Evolutionary conservation across 92 coral and sea anemone species (phyloP), one percentile per base, ranked within the genome.

Genomic region (Umimayanthus chanpuru): DNA sequence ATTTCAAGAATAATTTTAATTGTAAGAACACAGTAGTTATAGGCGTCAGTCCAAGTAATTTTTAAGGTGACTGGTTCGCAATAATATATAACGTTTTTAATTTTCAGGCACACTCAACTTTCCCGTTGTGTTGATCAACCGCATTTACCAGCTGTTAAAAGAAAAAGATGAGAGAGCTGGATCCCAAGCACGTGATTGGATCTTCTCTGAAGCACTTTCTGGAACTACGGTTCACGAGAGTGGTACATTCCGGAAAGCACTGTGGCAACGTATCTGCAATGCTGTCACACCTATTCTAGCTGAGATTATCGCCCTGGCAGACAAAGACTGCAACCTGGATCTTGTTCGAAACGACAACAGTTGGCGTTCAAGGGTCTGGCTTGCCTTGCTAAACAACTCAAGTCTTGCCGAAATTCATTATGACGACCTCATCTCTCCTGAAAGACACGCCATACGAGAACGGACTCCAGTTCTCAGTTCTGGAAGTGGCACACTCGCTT

Each of bases 171-270:
- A 71, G 78, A 73, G 50, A 66, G 25, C 82, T 26, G 67, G 77
- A 9, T 77, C 76, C 21, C 83, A 47, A 72, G 94, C 90, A 64
- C 80, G 47, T 23, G 55, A 92, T 25, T 95, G 98, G 98, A 85
- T 93, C 41, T 90, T 68, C 47, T 58, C 70, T 8, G 98, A 93
- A 55, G 98, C 96, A 25, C 70, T 92, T 30, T 89, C 86, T 44
- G 90, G 88, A 2, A 91, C 93, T 30, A 84, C 79, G 43, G 76
- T 92, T 38, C 92, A 93, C 9, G 98, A 95, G 75, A 90, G 89
- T 30, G 96, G 98, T 39, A 95, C 96, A 44, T 95, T 93, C 76
- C 89, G 93, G 71, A 95, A 93, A 81, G 98, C 96, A 25, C 85
- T 92, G 38, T 92, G 92, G 94, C 91, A 86, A 53, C 91, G 91